phyloP scores from a whole-genome alignment of 2,888 invertebrate species.

The Hipparchia semele region DNA sequence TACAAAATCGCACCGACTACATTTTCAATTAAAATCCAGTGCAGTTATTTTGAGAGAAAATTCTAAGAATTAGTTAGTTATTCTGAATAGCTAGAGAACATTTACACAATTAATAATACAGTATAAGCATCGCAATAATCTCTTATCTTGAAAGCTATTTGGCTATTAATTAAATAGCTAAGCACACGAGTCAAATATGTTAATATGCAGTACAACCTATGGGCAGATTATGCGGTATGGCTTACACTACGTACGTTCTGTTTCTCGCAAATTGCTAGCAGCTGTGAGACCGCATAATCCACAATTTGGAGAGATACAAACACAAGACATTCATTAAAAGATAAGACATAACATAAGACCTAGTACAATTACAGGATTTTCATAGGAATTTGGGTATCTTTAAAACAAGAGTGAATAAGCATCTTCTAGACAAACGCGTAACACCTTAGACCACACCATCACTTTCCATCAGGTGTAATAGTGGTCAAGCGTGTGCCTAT shows the following conservation, averaged over 20 bases:
- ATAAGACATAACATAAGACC: background rate
- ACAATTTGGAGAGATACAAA: background rate
- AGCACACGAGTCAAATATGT: background rate
- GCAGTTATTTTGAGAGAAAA: no score
- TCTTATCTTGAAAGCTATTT: background rate
- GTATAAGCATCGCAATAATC: no score
- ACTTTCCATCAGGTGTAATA: no score
- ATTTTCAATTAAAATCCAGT: no score
- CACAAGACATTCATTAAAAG: conserved; percentile 1
- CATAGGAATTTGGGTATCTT: background rate
- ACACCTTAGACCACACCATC: no score
- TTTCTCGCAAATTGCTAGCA: background rate
- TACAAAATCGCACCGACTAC: no score
- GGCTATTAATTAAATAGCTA: conserved; percentile 7
- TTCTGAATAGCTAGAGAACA: background rate
- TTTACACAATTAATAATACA: no score
- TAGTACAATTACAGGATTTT: background rate
- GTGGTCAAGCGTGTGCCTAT: no score
- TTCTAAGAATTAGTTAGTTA: no score
- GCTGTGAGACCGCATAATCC: conserved; percentile 6
- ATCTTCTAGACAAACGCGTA: no score
- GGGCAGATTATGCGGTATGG: background rate
- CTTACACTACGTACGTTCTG: background rate
- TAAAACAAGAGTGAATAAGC: no score
- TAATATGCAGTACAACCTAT: conserved; percentile 5